These are phyloP conservation scores for Hydractinia echinata DNA, from an alignment of 30 jellyfish, hydroid and myxozoan species.

Conservation along the genomic window DNA sequence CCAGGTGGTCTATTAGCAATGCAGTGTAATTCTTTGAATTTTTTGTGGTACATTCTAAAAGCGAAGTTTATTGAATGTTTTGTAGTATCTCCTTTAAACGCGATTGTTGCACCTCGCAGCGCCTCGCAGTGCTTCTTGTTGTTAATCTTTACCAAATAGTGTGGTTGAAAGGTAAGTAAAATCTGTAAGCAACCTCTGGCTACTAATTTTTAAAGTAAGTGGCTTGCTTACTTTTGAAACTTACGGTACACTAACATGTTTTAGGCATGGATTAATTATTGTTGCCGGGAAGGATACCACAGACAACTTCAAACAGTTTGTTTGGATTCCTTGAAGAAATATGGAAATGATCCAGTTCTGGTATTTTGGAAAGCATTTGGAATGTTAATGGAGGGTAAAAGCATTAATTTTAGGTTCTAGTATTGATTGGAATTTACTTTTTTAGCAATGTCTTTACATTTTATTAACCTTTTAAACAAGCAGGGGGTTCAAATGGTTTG, in stretches of 20 bases:
- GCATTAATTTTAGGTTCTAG: too few relatives aligned
- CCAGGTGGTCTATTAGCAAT: too few relatives aligned
- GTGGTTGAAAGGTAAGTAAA: background rate
- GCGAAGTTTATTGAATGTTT: too few relatives aligned
- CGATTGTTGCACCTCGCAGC: too few relatives aligned
- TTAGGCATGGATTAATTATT: conserved; percentile 85
- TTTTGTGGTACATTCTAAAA: too few relatives aligned
- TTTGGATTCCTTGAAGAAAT: conserved; percentile 75
- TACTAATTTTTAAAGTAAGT: background rate
- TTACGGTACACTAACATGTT: conserved; percentile 15
- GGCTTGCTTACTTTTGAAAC: background rate
- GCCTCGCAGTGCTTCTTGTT: too few relatives aligned
- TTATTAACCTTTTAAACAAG: too few relatives aligned
- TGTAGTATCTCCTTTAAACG: too few relatives aligned
- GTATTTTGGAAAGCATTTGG: conserved; percentile 98
- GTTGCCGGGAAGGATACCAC: conserved; percentile 97
- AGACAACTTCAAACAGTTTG: conserved; percentile 90
- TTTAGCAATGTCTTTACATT: too few relatives aligned
- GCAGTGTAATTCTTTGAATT: too few relatives aligned
- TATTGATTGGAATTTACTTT: too few relatives aligned
- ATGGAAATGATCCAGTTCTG: conserved; percentile 95
- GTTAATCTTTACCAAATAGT: background rate
- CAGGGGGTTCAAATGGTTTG: too few relatives aligned
- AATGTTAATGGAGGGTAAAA: conserved; percentile 85
- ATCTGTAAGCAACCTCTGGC: background rate